Conservation (phyloP, 2,888 invertebrate species). For the Macrosoma leucophasiata region DNA sequence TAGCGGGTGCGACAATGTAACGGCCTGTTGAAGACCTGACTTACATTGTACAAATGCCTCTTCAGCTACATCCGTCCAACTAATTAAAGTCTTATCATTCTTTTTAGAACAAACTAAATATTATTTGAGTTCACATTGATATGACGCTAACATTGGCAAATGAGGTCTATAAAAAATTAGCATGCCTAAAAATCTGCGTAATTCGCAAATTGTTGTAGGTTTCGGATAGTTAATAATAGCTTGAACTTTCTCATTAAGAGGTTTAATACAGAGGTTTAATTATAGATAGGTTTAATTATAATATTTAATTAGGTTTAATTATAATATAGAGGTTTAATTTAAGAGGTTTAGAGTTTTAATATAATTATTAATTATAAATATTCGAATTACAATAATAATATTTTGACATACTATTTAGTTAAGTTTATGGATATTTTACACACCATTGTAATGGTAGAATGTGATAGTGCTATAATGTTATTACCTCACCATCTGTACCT, state of each 20-base stretch:
- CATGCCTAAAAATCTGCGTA: constrained; percentile 7
- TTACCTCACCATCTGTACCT: too few relatives aligned
- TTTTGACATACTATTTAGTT: too few relatives aligned
- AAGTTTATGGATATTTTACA: too few relatives aligned
- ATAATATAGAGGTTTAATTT: too few relatives aligned
- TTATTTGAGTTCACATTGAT: constrained; percentile 1
- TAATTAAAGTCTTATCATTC: background rate
- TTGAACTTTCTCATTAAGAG: constrained; percentile 2
- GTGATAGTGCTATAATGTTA: too few relatives aligned
- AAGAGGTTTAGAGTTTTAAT: too few relatives aligned
- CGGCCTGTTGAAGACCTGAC: background rate
- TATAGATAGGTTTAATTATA: too few relatives aligned
- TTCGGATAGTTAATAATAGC: constrained; percentile 2
- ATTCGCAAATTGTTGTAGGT: constrained; percentile 4
- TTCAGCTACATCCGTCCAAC: background rate
- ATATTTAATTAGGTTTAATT: too few relatives aligned
- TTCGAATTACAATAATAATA: too few relatives aligned
- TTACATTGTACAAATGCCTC: background rate
- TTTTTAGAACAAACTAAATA: background rate
- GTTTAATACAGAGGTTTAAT: constrained; percentile 3
- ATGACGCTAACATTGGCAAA: constrained; percentile 1
- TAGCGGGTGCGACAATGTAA: background rate
- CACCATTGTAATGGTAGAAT: too few relatives aligned
- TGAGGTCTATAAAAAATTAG: constrained; percentile 4
- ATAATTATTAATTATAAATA: too few relatives aligned